phyloP scores from a whole-genome alignment of 2,113 vertebrate species.

The Physeter macrocephalus region DNA sequence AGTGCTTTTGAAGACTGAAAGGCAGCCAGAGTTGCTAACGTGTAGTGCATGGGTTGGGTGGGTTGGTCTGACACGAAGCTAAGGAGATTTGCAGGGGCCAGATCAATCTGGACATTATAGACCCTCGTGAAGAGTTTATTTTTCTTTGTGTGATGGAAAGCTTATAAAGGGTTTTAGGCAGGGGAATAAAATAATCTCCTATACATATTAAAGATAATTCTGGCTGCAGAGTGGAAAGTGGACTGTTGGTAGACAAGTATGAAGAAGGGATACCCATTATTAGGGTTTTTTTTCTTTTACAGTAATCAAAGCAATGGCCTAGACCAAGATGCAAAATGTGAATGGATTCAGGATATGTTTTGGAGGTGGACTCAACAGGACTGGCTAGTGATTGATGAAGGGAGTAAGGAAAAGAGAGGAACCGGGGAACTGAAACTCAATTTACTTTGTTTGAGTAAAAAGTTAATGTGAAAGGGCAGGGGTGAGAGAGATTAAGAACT shows the following conservation, averaged over 20 bases:
- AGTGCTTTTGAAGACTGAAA: not conserved
- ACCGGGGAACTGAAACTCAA: not conserved
- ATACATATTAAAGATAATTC: not conserved
- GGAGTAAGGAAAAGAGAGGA: not conserved
- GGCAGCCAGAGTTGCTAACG: not conserved
- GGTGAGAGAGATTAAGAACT: not conserved
- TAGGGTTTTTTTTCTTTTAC: not conserved
- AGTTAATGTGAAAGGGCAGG: not conserved
- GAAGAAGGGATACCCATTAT: not conserved
- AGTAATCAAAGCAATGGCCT: not conserved
- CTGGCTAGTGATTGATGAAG: not conserved
- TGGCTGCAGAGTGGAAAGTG: not conserved
- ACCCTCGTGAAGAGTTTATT: not conserved
- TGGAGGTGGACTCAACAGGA: not conserved
- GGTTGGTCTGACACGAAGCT: not conserved
- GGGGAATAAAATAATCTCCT: not conserved
- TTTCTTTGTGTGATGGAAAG: not conserved
- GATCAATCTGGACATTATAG: not conserved
- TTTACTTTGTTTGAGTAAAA: not conserved
- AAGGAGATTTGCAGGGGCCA: not conserved
- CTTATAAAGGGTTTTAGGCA: not conserved
- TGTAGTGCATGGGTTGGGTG: not conserved
- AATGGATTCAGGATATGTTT: not conserved
- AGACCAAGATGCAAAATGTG: not conserved
- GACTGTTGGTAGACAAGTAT: not conserved